A percentile compares a stretch with the other conserved stretches of the same genome.
These are phyloP conservation scores for Triops cancriformis DNA, from an alignment of 1,140 invertebrate genomes.

Conservation along the genomic window DNA sequence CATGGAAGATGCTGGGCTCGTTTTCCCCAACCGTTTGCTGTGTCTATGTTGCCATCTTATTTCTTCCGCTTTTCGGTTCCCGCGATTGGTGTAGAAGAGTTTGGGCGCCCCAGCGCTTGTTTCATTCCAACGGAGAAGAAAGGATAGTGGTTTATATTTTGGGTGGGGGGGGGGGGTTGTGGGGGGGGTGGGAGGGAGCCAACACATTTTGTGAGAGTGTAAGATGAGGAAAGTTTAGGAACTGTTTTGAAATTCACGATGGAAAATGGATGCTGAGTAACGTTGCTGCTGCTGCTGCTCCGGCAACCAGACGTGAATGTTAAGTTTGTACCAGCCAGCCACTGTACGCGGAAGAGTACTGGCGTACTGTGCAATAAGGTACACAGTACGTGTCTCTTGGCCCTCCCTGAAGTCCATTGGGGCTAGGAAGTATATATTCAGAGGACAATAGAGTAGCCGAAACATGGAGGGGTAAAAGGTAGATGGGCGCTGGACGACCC, in stretches of 20 bases:
- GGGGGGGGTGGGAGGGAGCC: not conserved
- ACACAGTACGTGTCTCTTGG: no score
- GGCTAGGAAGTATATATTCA: conserved; percentile 1
- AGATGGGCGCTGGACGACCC: not conserved
- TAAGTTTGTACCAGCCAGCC: not conserved
- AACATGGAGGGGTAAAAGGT: not conserved
- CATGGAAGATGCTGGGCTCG: not conserved
- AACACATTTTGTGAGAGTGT: not conserved
- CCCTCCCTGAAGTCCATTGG: not conserved
- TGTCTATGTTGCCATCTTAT: not conserved
- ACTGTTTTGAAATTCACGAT: not conserved
- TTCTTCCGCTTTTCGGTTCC: not conserved
- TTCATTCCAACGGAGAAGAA: not conserved
- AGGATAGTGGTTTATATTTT: not conserved
- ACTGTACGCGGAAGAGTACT: no score
- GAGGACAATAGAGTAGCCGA: not conserved
- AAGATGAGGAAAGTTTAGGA: conserved; percentile 11
- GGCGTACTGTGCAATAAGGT: no score
- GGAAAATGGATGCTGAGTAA: conserved; percentile 1
- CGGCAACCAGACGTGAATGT: not conserved
- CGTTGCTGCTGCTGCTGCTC: not conserved
- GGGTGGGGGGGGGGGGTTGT: not conserved
- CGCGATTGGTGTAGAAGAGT: not conserved
- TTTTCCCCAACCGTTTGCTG: not conserved
- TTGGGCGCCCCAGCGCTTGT: not conserved